These are phyloP conservation scores for Dendropsophus ebraccatus DNA, from an alignment of 2,113 vertebrate species.

Conservation along the genomic window DNA sequence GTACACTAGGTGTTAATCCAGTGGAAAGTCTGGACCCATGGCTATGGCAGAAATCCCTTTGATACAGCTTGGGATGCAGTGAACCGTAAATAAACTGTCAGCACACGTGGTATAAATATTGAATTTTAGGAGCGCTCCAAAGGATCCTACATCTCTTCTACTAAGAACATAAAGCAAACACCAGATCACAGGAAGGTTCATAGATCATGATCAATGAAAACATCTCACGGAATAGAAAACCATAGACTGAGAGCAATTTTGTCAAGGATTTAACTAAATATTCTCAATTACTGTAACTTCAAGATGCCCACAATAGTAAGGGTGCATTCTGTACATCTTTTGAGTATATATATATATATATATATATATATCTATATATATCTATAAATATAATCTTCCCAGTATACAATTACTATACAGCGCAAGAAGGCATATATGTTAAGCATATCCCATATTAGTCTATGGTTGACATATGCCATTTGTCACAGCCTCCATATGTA, in stretches of 20 bases:
- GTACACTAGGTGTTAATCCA: conserved; percentile 45
- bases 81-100: conserved; percentile 53
- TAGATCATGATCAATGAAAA: not conserved
- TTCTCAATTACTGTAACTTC: not conserved
- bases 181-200: not conserved
- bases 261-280: too few relatives aligned
- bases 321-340: too few relatives aligned
- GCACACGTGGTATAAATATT: conserved; percentile 43
- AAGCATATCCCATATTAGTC: too few relatives aligned
- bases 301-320: not conserved
- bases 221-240: too few relatives aligned
- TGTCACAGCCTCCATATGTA: too few relatives aligned
- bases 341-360: too few relatives aligned
- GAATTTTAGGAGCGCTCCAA: conserved; percentile 32
- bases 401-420: too few relatives aligned
- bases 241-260: too few relatives aligned
- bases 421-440: too few relatives aligned
- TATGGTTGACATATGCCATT: too few relatives aligned
- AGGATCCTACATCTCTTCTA: conserved; percentile 24
- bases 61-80: conserved; percentile 21
- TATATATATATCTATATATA: too few relatives aligned
- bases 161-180: not conserved
- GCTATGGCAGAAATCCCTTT: conserved; percentile 48
- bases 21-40: conserved; percentile 41
- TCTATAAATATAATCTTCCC: too few relatives aligned